Base-by-base conservation (phyloP, 2,113 vertebrate genomes). In the Halcyon senegalensis region DNA sequence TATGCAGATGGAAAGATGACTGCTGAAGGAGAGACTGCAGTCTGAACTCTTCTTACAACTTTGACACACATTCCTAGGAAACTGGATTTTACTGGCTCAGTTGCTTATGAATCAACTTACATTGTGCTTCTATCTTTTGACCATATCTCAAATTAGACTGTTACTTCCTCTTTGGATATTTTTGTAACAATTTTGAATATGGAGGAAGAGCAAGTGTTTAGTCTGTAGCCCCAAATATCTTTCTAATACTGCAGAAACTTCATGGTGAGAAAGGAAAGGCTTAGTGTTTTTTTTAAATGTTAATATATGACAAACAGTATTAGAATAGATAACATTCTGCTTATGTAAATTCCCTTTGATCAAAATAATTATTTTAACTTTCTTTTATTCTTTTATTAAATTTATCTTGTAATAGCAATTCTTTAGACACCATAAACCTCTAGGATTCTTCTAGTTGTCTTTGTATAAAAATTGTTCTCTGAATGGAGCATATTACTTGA, bases 91-190 rank as follows among this genome's bases (percentile, higher is more conserved):
- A 50, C 73, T 87, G 48, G 33, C 51, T 72, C 16, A 11, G 23
- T 82, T 87, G 33, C 60, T 95, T 78, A 67, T 2, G 0, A 81
- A 75, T 89, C 56, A 43, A 23, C 7, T 84, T 91, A 16, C 1
- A 27, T 51, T 60, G 33, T 56, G n/a, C 25, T 91, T 39, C 6
- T 75, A 1, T 51, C 75, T 94, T 93, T 69, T 91, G 31, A 56
- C 46, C 30, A 10, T 41, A 3, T 86, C 68, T 94, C 20, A 72
- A 81, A 68, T 94, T 35, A 75, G 73, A 35, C 35, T 64, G 17
- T 72, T 59, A 43, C 14, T 95, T 96, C 33, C 68, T 81, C 79
- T 84, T 70, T 56, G 23, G n/a, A 10, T 81, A 55, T 92, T 92
- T 96, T 75, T 89, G 17, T 63, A 58, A 35, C 9, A 23, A 5